A percentile compares a stretch with the other conserved stretches of the same genome.
Conservation (phyloP, 1,140 invertebrate species). For the Zaprionus taronus region DNA sequence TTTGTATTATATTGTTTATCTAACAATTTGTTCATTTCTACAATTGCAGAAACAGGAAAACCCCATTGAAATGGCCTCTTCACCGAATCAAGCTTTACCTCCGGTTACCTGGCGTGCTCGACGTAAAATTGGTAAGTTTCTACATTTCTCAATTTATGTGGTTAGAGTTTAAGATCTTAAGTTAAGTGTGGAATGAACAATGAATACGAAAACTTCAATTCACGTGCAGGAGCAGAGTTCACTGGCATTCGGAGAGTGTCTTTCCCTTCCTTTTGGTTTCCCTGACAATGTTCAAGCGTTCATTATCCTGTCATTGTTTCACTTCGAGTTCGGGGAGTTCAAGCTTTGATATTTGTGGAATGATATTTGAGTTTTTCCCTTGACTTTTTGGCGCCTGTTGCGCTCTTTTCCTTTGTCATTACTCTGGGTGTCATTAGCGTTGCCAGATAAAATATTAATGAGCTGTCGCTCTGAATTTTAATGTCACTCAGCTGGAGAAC, state of each 20-base stretch:
- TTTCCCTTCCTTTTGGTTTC: slow-evolving; percentile 16
- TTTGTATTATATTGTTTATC: background rate
- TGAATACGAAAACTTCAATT: background rate
- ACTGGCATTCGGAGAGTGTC: slow-evolving; percentile 24
- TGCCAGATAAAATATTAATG: slow-evolving; percentile 65
- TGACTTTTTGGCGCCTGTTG: slow-evolving; percentile 29
- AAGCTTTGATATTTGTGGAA: background rate
- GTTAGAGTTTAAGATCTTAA: background rate
- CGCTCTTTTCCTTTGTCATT: slow-evolving; percentile 8
- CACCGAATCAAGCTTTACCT: slow-evolving; percentile 90
- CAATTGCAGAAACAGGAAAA: slow-evolving; percentile 53
- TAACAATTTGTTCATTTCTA: slow-evolving; percentile 15
- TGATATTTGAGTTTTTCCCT: slow-evolving; percentile 16
- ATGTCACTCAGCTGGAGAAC: slow-evolving; percentile 11
- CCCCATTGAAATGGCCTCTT: slow-evolving; percentile 87
- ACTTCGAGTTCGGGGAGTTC: slow-evolving; percentile 12
- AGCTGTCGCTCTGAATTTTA: slow-evolving; percentile 35
- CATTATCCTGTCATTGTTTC: slow-evolving; percentile 53
- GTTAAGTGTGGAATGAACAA: background rate
- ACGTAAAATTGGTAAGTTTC: slow-evolving; percentile 89
- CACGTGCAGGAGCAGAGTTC: slow-evolving; percentile 22
- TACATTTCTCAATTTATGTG: background rate
- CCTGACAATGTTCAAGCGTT: slow-evolving; percentile 49
- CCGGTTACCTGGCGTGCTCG: slow-evolving; percentile 91
- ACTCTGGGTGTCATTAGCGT: slow-evolving; percentile 34